Base-by-base conservation (phyloP, 2,113 vertebrate species). In the Myiozetetes cayanensis region DNA sequence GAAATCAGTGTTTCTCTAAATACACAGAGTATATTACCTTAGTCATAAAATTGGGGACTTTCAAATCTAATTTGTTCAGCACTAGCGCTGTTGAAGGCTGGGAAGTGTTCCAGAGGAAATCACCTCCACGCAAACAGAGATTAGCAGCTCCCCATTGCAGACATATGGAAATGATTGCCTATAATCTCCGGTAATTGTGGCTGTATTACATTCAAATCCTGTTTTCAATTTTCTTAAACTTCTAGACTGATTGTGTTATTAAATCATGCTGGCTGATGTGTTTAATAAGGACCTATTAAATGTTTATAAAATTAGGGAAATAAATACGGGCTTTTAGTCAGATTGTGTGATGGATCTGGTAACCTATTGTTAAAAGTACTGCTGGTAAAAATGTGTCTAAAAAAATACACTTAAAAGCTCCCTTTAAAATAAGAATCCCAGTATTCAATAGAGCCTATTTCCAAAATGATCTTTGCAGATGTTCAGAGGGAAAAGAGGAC, bases 241-340 rank as follows among this genome's bases (percentile, higher is more conserved):
- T 99, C 98, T 98, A 98, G 98, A 98, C 98, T 99, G 98, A 99
- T 99, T 99, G 98, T 99, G 98, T 99, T 99, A 99, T 99, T 99
- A 98, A 98, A 99, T 99, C 98, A 98, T 98, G 98, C 99, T 99
- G 98, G 98, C 98, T 98, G 98, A 98, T 98, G 98, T 98, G 98
- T 98, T 99, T 98, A 99, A 99, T 98, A 98, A 97, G 98, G 98
- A 98, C 98, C 98, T 98, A 98, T 98, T 97, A 98, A 98, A 99
- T 98, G 98, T 98, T 98, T 98, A 98, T 98, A 98, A 98, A 98
- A 99, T 98, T 98, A 98, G 97, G 98, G 98, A 98, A 98, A 98
- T 98, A 98, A 98, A 98, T 98, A 98, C 43, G 56, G 97, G 97
- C 97, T 98, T 98, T 98, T 98, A 98, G 98, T 98, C 95, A 94